phyloP scores from a whole-genome alignment of 2,797 vertebrate species.

The Typhlichthys eigenmanni region DNA sequence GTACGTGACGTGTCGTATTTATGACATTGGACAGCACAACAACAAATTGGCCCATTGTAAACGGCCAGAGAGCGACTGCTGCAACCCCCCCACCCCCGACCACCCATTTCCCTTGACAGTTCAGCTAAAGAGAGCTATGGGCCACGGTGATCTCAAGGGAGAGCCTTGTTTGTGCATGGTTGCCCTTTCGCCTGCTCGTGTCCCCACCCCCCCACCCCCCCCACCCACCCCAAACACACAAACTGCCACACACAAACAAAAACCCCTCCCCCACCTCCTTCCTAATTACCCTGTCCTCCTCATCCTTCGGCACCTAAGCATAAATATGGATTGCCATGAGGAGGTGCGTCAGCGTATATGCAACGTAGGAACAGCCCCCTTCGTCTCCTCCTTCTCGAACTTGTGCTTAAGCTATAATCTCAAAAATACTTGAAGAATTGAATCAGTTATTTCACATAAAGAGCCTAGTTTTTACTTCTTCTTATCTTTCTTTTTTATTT shows the following conservation, averaged over 20 bases:
- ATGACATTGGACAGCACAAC: constrained; percentile 64
- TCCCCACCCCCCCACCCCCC: neutral
- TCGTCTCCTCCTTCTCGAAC: constrained; percentile 15
- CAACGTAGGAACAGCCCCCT: constrained; percentile 36
- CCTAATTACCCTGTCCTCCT: constrained; percentile 52
- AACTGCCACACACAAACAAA: constrained; percentile 59
- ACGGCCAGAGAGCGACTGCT: constrained; percentile 72
- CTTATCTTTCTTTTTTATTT: neutral
- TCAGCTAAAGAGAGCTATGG: constrained; percentile 64
- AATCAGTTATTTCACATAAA: too few species aligned
- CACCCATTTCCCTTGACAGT: constrained; percentile 57
- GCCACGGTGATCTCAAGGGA: constrained; percentile 65
- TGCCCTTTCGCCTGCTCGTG: constrained; percentile 60
- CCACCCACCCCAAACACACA: constrained; percentile 53
- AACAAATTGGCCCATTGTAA: constrained; percentile 76
- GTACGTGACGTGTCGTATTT: constrained; percentile 66
- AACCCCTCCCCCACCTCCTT: constrained; percentile 64
- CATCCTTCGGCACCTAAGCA: constrained; percentile 52
- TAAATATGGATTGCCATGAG: constrained; percentile 51
- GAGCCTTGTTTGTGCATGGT: constrained; percentile 74
- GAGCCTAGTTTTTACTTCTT: too few species aligned
- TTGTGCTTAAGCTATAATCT: constrained; percentile 9
- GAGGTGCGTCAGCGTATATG: constrained; percentile 40
- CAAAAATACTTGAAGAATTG: too few species aligned
- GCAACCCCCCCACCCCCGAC: constrained; percentile 55